These are phyloP conservation scores for Littorina saxatilis DNA, from an alignment of 1,140 invertebrate species.

Conservation along the genomic window DNA sequence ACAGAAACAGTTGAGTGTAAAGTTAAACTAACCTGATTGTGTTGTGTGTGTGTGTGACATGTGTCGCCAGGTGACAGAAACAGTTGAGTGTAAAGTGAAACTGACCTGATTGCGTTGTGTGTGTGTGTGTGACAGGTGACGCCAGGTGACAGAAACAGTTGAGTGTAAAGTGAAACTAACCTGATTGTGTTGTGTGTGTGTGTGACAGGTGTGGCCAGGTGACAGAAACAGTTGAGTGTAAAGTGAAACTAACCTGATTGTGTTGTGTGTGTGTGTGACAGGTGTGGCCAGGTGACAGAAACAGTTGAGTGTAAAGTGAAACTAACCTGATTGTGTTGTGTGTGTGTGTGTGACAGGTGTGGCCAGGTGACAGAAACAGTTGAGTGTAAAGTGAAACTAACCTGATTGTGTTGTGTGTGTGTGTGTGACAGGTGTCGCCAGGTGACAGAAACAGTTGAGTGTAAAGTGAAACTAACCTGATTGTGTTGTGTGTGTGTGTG, in stretches of 20 bases:
- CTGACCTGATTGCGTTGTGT: too few relatives aligned
- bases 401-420: neutral
- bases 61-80: too few relatives aligned
- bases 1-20: too few relatives aligned
- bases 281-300: conserved; percentile 77
- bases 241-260: too few relatives aligned
- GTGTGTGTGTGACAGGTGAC: neutral
- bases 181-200: neutral
- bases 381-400: conserved; percentile 92
- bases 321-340: neutral
- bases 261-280: conserved; percentile 35
- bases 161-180: conserved; percentile 90
- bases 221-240: conserved; percentile 89
- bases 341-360: neutral
- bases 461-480: conserved; percentile 84
- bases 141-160: conserved; percentile 92
- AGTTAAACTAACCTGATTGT: too few relatives aligned
- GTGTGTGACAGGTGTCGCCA: too few relatives aligned
- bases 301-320: too few relatives aligned
- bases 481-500: neutral
- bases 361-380: conserved; percentile 90
- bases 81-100: too few relatives aligned
- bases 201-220: conserved; percentile 72
- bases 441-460: conserved; percentile 97
- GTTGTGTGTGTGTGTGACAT: too few relatives aligned